Evolutionary conservation across 2,797 vertebrate genomes (phyloP), one percentile per base, ranked within the genome.

Genomic region (Channa striata): DNA sequence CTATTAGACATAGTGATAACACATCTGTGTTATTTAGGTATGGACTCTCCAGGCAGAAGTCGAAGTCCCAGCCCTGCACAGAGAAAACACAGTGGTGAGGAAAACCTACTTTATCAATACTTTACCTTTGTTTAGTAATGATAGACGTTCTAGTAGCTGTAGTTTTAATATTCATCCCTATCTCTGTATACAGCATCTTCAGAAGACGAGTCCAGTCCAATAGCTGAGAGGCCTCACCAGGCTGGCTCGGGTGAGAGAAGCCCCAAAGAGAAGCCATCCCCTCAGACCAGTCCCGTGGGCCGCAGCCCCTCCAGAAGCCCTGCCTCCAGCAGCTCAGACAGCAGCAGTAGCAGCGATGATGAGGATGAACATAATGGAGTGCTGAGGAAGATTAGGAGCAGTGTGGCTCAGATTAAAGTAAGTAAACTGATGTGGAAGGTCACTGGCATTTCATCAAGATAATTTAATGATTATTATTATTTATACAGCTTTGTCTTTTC

Each of bases 371-470:
- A 85, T 30, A 46, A 87, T 0, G 84, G 78, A 0, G 71, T 81
- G 1, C n/a, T 71, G 53, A 90, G 72, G 68, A 93, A 76, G 83
- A 86, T 95, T 17, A 91, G 88, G 77, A 95, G 94, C 85, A 94
- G 93, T 2, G 90, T 95, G 60, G 93, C 93, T 40, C 94, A 95
- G 58, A 87, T 95, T 79, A 92, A 57, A 84, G 94, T 95, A 85
- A 90, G 89, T 1, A n/a, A 11, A n/a, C 8, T 46, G 11, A 19
- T 36, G 8, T n/a, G 19, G 11, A n/a, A 40, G 14, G 19, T 53
- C 63, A 11, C 0, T 37, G 11, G 43, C 2, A 25, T 12, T 61
- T 36, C 23, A 42, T 48, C n/a, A 36, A 20, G 23, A 33, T 5
- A 40, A 8, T 56, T 8, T 2, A 23, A 6, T 14, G 40, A 14